Evolutionary conservation across 2,113 vertebrate species (phyloP).

Genomic region (Microcebus lehilahytsara): DNA sequence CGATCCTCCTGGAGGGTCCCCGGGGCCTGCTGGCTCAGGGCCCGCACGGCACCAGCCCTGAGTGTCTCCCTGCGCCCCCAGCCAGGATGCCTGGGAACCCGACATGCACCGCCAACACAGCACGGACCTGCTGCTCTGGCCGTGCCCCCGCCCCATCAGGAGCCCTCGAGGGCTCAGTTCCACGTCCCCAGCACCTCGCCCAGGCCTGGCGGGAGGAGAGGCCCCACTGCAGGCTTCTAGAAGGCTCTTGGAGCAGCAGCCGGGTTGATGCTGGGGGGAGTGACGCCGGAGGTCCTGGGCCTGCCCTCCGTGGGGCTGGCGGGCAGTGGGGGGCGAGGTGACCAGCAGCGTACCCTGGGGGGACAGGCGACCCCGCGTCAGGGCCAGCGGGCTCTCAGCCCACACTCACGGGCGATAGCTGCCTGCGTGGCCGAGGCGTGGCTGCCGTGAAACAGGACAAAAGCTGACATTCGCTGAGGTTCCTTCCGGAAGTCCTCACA

Average conservation of each 20-base stretch:
- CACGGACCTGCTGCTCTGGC: fast-evolving
- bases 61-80: not conserved
- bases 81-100: not conserved
- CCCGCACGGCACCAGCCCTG: fast-evolving
- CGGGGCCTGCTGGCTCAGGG: fast-evolving
- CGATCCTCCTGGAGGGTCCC: fast-evolving
- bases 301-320: not conserved
- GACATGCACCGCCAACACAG: fast-evolving
- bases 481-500: not conserved
- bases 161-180: not conserved
- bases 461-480: not conserved
- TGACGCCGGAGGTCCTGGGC: not conserved
- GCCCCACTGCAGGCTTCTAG: not conserved
- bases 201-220: not conserved
- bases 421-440: fast-evolving
- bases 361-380: fast-evolving
- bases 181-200: not conserved
- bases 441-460: not conserved
- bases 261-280: too few relatives aligned
- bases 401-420: not conserved
- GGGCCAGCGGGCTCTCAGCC: not conserved
- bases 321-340: not conserved
- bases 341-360: not conserved
- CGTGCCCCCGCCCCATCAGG: not conserved
- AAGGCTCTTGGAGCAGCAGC: fast-evolving